These are phyloP conservation scores for Hesperophylax magnus DNA, from an alignment of 1,140 invertebrate species.

Conservation along the genomic window DNA sequence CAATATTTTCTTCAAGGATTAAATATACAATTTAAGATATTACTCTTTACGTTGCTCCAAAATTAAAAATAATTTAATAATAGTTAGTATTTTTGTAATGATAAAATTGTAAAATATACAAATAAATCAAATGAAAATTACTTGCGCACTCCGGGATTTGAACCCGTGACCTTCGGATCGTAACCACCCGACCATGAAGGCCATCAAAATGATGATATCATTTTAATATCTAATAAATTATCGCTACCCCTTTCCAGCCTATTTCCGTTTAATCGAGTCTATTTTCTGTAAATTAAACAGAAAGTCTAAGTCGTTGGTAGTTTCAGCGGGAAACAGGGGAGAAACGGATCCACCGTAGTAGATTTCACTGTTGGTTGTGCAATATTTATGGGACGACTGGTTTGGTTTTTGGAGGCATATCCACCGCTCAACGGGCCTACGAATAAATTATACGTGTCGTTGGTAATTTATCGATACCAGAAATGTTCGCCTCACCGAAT, in stretches of 20 bases:
- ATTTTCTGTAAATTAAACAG: background rate
- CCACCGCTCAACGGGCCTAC: conserved; percentile 45
- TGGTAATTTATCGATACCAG: conserved; percentile 44
- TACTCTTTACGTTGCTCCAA: too few species aligned
- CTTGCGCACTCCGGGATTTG: too few species aligned
- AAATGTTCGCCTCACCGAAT: conserved; percentile 25
- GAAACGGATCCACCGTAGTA: background rate
- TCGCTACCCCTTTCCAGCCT: background rate
- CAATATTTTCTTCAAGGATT: too few species aligned
- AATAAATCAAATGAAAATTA: too few species aligned
- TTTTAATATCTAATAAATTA: background rate
- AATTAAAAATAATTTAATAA: too few species aligned
- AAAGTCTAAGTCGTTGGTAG: background rate
- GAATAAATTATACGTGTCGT: conserved; percentile 57
- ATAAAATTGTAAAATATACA: too few species aligned
- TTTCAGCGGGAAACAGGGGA: background rate
- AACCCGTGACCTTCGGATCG: too few species aligned
- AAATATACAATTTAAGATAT: too few species aligned
- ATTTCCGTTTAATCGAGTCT: background rate
- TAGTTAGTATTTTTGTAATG: too few species aligned
- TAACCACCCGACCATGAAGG: too few species aligned
- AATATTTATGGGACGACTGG: conserved; percentile 53
- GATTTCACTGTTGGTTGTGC: conserved; percentile 35
- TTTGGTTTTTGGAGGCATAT: conserved; percentile 52
- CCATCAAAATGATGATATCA: too few species aligned